Conservation (phyloP, 2,888 invertebrate species). For the Nysson spinosus region DNA sequence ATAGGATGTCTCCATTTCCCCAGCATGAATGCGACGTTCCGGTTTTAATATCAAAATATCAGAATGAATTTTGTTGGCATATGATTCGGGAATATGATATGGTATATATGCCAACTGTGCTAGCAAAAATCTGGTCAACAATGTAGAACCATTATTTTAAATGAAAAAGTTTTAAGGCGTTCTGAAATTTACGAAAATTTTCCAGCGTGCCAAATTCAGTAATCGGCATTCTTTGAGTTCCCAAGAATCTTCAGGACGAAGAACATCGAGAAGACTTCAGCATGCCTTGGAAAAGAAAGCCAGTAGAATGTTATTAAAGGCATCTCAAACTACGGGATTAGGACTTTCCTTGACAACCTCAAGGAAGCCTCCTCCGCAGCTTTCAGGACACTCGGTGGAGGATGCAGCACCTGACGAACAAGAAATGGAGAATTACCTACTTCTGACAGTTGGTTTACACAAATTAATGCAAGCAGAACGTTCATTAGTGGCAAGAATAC, state of each 20-base stretch:
- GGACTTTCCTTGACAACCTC: constrained; percentile 82
- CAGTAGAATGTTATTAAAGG: constrained; percentile 88
- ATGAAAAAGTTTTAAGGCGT: too few relatives aligned
- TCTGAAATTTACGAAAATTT: constrained; percentile 14
- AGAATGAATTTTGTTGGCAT: too few relatives aligned
- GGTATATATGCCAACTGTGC: too few relatives aligned
- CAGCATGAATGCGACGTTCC: neutral
- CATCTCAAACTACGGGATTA: constrained; percentile 90
- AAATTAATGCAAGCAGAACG: constrained; percentile 93
- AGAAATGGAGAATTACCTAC: constrained; percentile 90
- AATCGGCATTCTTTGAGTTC: constrained; percentile 79
- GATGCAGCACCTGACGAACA: constrained; percentile 82
- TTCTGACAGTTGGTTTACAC: constrained; percentile 89
- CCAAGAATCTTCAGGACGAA: constrained; percentile 85
- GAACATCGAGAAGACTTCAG: constrained; percentile 89
- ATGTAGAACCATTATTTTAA: too few relatives aligned
- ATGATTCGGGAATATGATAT: too few relatives aligned
- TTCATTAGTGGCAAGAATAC: constrained; percentile 88
- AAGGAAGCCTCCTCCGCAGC: constrained; percentile 78
- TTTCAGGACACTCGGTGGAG: constrained; percentile 67
- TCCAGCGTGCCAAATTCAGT: constrained; percentile 83
- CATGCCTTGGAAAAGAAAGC: constrained; percentile 85
- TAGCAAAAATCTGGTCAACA: too few relatives aligned
- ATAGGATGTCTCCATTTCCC: too few relatives aligned
- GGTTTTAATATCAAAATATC: neutral